Evolutionary conservation across 2,888 invertebrate species (phyloP), one percentile per base, ranked within the genome.

Genomic region (Drosophila paranaensis): DNA sequence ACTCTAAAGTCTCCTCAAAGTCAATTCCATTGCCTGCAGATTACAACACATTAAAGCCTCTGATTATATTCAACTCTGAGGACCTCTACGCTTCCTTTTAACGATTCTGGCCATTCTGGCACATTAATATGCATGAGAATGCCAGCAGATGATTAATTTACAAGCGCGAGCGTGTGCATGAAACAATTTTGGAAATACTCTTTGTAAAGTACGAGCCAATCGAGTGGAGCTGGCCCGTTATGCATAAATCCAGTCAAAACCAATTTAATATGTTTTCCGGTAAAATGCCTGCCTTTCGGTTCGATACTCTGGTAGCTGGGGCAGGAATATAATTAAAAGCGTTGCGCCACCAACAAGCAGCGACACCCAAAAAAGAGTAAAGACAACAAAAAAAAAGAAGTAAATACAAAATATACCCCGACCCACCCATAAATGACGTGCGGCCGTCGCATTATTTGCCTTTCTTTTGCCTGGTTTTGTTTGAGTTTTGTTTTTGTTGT

Each of bases 371-470:
- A 81, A 67, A 33, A 50, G 20, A 20, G 20, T 20, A 20, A 63
- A 16, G 16, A 30, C 8, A 27, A 27, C 8, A 30, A 16, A 50
- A 33, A 50, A 30, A 11, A 33, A 33, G 8, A 33, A 35, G 43
- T 43, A 16, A 20, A 51, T 10, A 30, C 48, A 25, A 37, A 35
- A 30, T 73, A 64, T 69, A 53, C 65, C 25, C 25, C 72, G 81
- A 79, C 89, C 85, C 89, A 87, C 89, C 85, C 89, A 89, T 77
- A 88, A 86, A 85, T 86, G 90, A 86, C 90, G 86, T 86, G 90
- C 88, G 62, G 74, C 82, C 69, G 57, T 75, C 71, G 88, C 86
- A 86, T 88, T 89, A 86, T 82, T 82, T 80, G 81, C 83, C 79
- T 86, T 89, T 81, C 90, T 88, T 86, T 89, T 82, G 73, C 60